phyloP scores from a whole-genome alignment of 2,888 invertebrate species.

The Argyra leucocephala region DNA sequence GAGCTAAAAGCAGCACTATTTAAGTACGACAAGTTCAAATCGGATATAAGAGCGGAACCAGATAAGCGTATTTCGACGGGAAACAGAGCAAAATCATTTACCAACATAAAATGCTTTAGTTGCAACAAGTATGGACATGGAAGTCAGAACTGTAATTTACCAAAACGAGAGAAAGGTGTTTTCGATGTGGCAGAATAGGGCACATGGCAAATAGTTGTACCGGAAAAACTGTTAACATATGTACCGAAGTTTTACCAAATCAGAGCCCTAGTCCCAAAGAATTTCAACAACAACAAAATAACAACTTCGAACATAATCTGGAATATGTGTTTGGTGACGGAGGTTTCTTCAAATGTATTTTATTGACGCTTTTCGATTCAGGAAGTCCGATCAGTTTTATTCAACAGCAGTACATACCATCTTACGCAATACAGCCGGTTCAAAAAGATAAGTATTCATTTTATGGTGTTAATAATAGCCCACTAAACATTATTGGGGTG shows the following conservation, averaged over 20 bases:
- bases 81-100: no score
- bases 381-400: conserved; percentile 20
- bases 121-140: neutral
- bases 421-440: conserved; percentile 14
- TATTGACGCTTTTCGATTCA: conserved; percentile 17
- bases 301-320: neutral
- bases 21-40: no score
- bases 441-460: conserved; percentile 16
- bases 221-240: neutral
- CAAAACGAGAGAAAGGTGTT: neutral
- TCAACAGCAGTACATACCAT: conserved; percentile 17
- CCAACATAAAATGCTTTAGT: neutral
- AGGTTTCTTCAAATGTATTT: neutral
- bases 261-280: neutral
- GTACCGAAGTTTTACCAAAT: neutral
- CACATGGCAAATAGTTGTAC: neutral
- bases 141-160: neutral
- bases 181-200: neutral
- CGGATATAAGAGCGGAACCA: no score
- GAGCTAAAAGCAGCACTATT: no score
- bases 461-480: conserved; percentile 21
- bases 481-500: conserved; percentile 16
- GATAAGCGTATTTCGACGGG: no score
- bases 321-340: neutral
- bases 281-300: neutral